Base-by-base conservation (phyloP, 2,888 invertebrate species). In the Eilema depressum region DNA sequence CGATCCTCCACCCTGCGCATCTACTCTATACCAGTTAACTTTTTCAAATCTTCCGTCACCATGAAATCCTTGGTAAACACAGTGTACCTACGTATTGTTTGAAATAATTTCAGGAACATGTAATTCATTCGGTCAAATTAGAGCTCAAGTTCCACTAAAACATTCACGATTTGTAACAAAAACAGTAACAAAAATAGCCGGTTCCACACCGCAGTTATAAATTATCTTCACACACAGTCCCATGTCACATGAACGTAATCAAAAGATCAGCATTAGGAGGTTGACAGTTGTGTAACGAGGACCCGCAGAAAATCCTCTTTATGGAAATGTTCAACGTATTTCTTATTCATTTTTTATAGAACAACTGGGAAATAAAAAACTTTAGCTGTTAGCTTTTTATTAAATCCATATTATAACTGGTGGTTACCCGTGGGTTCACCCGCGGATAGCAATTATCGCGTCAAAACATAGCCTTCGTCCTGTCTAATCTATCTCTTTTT, bases 171-270 rank as follows among this genome's bases (percentile, higher is more conserved):
- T 53, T 53, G 53, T 53, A 53, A n/a, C n/a, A 53, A 53, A 47
- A 20, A n/a, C n/a, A 10, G 53, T n/a, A 53, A n/a, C 33, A 59
- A 59, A 41, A 60, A 59, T 63, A 63, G 3, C 23, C 64, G 4
- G 20, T 26, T 28, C 17, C 11, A 23, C 25, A 64, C 25, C 56
- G 25, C 63, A 60, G 57, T 23, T 60, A 30, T 67, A 66, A 70
- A 57, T 53, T 63, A 23, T 37, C 67, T 61, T 68, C 57, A 47
- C 63, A 57, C 26, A 26, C 30, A 59, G 47, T 57, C 78, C 72
- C 78, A 74, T 83, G 79, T 85, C 79, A 77, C 78, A 76, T 68
- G 78, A 70, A 80, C 77, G 81, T 83, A 84, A 88, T 88, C 88
- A 84, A 81, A 85, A 81, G 77, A 83, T 79, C 78, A 77, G 62